Evolutionary conservation across 2,113 vertebrate genomes (phyloP), one percentile per base, ranked within the genome.

Genomic region (Aramus guarauna): DNA sequence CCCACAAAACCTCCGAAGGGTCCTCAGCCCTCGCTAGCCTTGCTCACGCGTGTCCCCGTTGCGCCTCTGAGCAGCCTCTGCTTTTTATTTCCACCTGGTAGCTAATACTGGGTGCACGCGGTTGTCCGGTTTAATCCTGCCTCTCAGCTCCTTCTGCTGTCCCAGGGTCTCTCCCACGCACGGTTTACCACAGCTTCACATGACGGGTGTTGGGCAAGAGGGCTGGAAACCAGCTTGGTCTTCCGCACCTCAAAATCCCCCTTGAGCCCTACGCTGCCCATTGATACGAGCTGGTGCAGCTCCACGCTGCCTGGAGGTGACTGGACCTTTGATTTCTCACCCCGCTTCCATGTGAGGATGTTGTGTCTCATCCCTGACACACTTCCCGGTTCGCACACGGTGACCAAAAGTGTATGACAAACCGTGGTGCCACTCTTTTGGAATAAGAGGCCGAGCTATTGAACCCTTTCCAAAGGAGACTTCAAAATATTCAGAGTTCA

Each of bases 401-500:
- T n/a, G 75, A 59, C 43, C 79, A 63, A 64, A 82, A 74, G 34
- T 3, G 5, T 34, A 50, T 15, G 37, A 37, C 48, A 81, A 91
- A 53, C 34, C 62, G 9, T 10, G 11, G 30, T 68, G n/a, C 43
- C 39, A 24, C 26, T 66, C 45, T 15, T 80, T 11, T 27, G 55
- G 73, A 77, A 39, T 6, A 24, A 71, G 81, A 88, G 55, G 14
- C 82, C 64, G 53, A 55, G 73, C 81, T 69, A 37, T 6, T 64
- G 76, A 96, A 92, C 52, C 50, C 50, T 63, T 94, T 95, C 64
- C 64, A 67, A 89, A 83, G 87, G 55, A 90, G 90, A 92, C 92
- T 96, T 94, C 55, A 82, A 92, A 88, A 86, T 66, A 91, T 83
- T 91, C 58, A n/a, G 9, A 48, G 77, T 86, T 96, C 79, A 94